Evolutionary conservation across 2,113 vertebrate species (phyloP), one percentile per base, ranked within the genome.

Genomic region (Podarcis cretensis): DNA sequence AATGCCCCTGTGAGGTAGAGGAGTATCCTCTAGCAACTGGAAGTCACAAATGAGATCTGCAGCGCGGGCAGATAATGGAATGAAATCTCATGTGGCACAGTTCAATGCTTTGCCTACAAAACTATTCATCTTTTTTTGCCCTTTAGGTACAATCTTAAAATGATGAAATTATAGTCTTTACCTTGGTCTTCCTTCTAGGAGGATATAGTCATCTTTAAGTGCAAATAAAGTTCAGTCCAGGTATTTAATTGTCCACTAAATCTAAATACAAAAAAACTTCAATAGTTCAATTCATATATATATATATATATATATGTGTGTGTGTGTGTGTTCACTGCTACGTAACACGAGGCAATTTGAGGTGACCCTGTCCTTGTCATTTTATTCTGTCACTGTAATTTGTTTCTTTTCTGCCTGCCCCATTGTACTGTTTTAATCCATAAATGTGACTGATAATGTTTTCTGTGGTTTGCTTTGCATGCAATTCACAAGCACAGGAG

Each of bases 181-280:
- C 40, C 65, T 88, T 83, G 30, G 40, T 87, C 65, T 89, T 78
- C 63, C 63, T 89, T 74, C 40, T 57, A 69, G 57, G 73, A 84
- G 43, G 23, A 57, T 7, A 89, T 12, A 30, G n/a, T 54, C 43
- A 89, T 83, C n/a, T 37, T 88, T 77, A 83, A 77, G 74, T 48
- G n/a, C 59, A 83, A 83, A 75, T 66, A 66, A 88, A 77, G 59
- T 89, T 54, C 74, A 84, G 4, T n/a, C 23, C 54, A 69, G 13
- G 73, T 83, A 57, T 40, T 77, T 69, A 57, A 54, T 83, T 69
- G 63, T 89, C 40, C 89, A 1, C 18, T 79, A 88, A 83, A 82
- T 63, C 79, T 48, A 92, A 92, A 93, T 27, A 74, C 40, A 91
- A 89, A 87, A 65, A 81, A 63, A 87, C 84, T 54, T 79, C 57